Evolutionary conservation across 2,113 vertebrate species (phyloP), one percentile per base, ranked within the genome.

Genomic region (Ariopsis seemanni): DNA sequence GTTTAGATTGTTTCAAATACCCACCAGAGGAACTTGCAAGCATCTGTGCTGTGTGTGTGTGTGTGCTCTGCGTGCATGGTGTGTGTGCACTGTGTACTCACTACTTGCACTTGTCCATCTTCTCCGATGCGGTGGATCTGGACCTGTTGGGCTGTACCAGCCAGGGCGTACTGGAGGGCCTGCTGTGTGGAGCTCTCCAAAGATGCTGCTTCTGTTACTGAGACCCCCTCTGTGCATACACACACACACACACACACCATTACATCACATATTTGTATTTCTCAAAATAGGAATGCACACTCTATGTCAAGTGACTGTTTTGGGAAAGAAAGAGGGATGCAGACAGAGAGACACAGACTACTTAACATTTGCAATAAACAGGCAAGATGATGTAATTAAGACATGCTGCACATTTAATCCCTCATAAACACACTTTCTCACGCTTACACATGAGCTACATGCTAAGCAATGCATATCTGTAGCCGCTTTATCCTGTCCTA

Each of bases 41-140:
- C 62, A 62, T 83, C 55, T 42, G 62, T 69, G 17, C 25, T 75
- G 11, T 72, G 42, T 25, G 20, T 20, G 18, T 42, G 42, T 42
- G 42, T 42, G 42, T 42, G 75, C 34, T 81, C n/a, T 67, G 7
- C 48, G 58, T 20, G 80, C 2, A 53, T 53, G 52, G 67, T 55
- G 82, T 57, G 60, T 34, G 25, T 42, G n/a, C 17, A 58, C 27
- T 25, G 12, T 57, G 62, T 79, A 94, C 98, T 92, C 95, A 99
- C 98, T 96, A 99, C 97, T 95, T 99, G 98, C 62, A 99, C 97
- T 93, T 99, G 98, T 25, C 98, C 98, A 17, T 99, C 98, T 89
- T 99, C 98, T 48, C 97, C 96, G 1, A 99, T 99, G 83, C 97
- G 98, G 92, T 99, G 98, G 89, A 99, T 99, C 95, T 99, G 98